Base-by-base conservation (phyloP, 2,797 vertebrate species). In the Pelobates cultripes region DNA sequence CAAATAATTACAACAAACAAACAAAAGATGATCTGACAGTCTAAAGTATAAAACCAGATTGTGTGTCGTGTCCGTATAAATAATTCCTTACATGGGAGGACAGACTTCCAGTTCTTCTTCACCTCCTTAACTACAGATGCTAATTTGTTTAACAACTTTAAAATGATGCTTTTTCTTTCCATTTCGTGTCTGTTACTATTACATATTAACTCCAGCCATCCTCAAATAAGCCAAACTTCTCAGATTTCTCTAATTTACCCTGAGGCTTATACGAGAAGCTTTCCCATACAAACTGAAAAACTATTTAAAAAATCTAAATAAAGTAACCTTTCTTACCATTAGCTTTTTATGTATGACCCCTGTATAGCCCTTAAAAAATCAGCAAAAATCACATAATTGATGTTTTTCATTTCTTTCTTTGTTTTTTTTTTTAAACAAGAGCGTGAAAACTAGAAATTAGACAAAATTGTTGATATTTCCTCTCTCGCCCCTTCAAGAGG, bases 191-290 rank as follows among this genome's bases (percentile, higher is more conserved):
- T 61, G 5, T 61, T 61, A 61, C 57, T 61, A 61, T 61, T 61
- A 13, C 15, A 61, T 28, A 28, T 28, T 28, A 28, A 28, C 28
- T 28, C 1, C 28, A 28, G 28, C 28, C 28, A 28, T 28, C 15
- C 12, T 61, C 12, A 61, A 13, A 3, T 61, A n/a, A 14, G 57
- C 14, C 43, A 51, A 40, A 9, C 57, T 51, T 75, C 40, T 81
- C 79, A 70, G 4, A 43, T 81, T 75, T 75, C 79, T 70, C 43
- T 43, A 70, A 17, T 81, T 81, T 75, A 75, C 69, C 77, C 77
- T 79, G 43, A 79, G 77, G 70, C 71, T 79, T 72, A 79, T 44
- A 63, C 71, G 47, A 64, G 43, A 72, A 79, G 28, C 57, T 66
- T 81, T 71, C 73, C 44, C 67, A 81, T 76, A 76, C 43, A 64